Percentiles rank a stretch among this genome's conserved stretches.
phyloP scores from a whole-genome alignment of 2,888 invertebrate species.

The Conistra vaccinii region DNA sequence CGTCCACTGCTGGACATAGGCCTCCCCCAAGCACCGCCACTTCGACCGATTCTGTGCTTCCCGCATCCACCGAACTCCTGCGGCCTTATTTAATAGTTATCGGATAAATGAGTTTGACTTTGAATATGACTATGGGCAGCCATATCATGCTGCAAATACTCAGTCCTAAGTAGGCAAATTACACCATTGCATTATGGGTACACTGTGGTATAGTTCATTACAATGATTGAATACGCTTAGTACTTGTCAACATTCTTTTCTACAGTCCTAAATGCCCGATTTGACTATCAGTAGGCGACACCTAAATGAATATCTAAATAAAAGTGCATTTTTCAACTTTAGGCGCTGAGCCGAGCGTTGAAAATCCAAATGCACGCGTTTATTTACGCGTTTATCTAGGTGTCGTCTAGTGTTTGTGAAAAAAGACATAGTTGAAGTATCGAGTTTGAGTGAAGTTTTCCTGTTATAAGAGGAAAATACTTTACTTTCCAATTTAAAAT shows the following conservation, averaged over 20 bases:
- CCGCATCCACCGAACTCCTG: too few species aligned
- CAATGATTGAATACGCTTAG: too few species aligned
- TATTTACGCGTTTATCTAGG: background rate
- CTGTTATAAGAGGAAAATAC: background rate
- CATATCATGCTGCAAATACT: background rate
- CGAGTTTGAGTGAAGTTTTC: background rate
- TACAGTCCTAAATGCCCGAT: background rate
- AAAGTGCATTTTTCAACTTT: background rate
- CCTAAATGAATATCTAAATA: too few species aligned
- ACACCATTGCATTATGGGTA: background rate
- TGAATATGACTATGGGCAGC: background rate
- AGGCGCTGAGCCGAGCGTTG: background rate
- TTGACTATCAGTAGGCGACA: too few species aligned
- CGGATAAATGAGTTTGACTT: too few species aligned
- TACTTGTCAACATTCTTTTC: background rate
- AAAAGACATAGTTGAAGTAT: background rate
- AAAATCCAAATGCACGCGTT: too few species aligned
- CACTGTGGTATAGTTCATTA: too few species aligned
- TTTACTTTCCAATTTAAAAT: background rate
- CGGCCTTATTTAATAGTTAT: too few species aligned
- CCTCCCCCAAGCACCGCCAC: too few species aligned
- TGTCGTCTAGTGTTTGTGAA: background rate
- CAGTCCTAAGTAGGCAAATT: background rate
- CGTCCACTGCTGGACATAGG: too few species aligned
- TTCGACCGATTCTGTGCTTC: too few species aligned